A percentile compares a stretch with the other conserved stretches of the same genome.
Evolutionary conservation across 2,113 vertebrate genomes (phyloP).

Genomic region (Cynocephalus volans): DNA sequence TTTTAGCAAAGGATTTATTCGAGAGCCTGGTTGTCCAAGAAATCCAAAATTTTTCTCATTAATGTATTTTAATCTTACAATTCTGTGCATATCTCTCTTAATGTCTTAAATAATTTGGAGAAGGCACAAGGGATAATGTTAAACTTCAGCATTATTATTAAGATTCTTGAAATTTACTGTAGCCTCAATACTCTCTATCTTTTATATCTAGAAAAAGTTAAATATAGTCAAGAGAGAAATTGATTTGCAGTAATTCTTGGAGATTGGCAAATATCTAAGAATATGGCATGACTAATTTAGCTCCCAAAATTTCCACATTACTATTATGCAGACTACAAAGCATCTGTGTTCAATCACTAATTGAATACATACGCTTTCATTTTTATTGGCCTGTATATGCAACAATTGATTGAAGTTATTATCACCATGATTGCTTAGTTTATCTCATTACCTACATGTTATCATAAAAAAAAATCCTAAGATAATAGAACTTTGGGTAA

Average conservation of each 20-base stretch:
- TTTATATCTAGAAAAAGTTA: constrained; percentile 34
- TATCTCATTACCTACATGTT: constrained; percentile 15
- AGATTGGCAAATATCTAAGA: background rate
- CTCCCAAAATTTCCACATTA: constrained; percentile 2
- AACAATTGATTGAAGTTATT: background rate
- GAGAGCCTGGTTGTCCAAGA: background rate
- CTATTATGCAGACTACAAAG: background rate
- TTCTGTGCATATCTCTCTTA: background rate
- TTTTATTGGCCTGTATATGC: background rate
- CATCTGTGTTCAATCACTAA: background rate
- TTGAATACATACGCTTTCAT: background rate
- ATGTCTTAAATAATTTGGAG: background rate
- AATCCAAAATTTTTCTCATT: background rate
- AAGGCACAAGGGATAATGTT: background rate
- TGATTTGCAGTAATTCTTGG: background rate
- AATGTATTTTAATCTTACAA: background rate
- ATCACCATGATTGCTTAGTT: background rate
- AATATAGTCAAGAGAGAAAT: background rate
- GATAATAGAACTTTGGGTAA: background rate
- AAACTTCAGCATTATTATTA: background rate
- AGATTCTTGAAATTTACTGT: background rate
- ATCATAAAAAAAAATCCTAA: background rate
- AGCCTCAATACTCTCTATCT: background rate
- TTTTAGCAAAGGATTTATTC: background rate
- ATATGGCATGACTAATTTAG: background rate